Base-by-base conservation (phyloP, 2,797 vertebrate species). In the Scolopax bukidnonensis region DNA sequence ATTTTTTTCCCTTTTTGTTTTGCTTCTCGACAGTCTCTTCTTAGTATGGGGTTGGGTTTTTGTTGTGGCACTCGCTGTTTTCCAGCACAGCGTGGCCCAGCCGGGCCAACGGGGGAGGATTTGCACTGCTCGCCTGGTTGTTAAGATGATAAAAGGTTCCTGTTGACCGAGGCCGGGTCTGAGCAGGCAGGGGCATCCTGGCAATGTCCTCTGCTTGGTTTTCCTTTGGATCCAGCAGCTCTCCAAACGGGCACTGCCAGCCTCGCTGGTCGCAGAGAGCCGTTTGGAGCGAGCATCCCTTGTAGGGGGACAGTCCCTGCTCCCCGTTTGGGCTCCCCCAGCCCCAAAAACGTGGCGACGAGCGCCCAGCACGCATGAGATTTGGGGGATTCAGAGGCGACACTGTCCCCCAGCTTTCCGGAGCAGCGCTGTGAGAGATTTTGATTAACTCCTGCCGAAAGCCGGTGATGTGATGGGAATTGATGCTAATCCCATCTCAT, bases 271-370 rank as follows among this genome's bases (percentile, higher is more conserved):
- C 48, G 78, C 32, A 43, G 59, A 33, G n/a, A 4, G 64, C 8
- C 8, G 3, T 54, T 81, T 67, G 48, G 36, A 64, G n/a, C 0
- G 1, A 89, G 30, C 67, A 15, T 57, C 54, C 67, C 63, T 30
- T 0, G 0, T 3, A 7, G 28, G 43, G 23, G 11, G 7, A 24
- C 21, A 0, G 0, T 30, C 24, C 56, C 41, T 32, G 43, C 20
- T 28, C 61, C 38, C 36, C 0, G 2, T 21, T 21, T 36, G 61
- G 51, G 57, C 80, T 93, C 74, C 25, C 25, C 16, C 81, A 77
- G 36, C 74, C 83, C 10, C 10, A 1, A 25, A 56, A 64, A 2
- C 1, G 3, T 0, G 0, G 38, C 5, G 3, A 10, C 17, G 30
- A 21, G 13, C 21, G 53, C 64, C 15, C 71, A 83, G 59, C 50